Conservation (phyloP, 2,888 invertebrate species). For the Mesoligia furuncula region DNA sequence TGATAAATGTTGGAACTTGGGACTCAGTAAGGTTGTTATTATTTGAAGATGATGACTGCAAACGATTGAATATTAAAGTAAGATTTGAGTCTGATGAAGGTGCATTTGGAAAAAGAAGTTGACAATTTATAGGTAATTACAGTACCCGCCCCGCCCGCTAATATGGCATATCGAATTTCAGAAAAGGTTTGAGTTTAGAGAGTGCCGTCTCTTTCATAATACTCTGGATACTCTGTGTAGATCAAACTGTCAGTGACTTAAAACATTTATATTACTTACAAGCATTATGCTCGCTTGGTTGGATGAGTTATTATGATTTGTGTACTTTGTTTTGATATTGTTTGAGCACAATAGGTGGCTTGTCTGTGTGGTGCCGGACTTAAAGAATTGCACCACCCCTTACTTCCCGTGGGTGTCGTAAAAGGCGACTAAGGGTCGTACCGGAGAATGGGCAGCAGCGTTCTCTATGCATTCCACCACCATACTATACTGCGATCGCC, state of each 20-base stretch:
- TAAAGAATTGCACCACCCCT: too few species aligned
- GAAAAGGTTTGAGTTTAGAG: neutral
- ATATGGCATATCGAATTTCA: too few species aligned
- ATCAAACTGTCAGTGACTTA: too few species aligned
- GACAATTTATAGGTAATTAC: neutral
- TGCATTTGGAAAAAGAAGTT: neutral
- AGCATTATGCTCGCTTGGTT: too few species aligned
- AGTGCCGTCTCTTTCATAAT: neutral
- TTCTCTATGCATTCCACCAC: too few species aligned
- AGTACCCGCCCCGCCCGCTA: too few species aligned
- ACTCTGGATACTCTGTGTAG: neutral
- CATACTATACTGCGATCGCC: too few species aligned
- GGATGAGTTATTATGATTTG: neutral
- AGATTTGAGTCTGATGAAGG: neutral
- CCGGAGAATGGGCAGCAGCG: too few species aligned
- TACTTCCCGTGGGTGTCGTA: too few species aligned
- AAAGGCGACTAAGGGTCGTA: too few species aligned
- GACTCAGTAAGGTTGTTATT: slow-evolving; percentile 32
- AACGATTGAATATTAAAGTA: slow-evolving; percentile 8
- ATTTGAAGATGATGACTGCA: slow-evolving; percentile 22
- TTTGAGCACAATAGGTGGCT: too few species aligned
- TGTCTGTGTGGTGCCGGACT: too few species aligned
- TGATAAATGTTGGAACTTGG: slow-evolving; percentile 39
- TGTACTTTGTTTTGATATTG: neutral
- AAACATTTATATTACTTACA: neutral